Conservation (phyloP, 2,888 invertebrate genomes). For the Chrysotoxum bicinctum region DNA sequence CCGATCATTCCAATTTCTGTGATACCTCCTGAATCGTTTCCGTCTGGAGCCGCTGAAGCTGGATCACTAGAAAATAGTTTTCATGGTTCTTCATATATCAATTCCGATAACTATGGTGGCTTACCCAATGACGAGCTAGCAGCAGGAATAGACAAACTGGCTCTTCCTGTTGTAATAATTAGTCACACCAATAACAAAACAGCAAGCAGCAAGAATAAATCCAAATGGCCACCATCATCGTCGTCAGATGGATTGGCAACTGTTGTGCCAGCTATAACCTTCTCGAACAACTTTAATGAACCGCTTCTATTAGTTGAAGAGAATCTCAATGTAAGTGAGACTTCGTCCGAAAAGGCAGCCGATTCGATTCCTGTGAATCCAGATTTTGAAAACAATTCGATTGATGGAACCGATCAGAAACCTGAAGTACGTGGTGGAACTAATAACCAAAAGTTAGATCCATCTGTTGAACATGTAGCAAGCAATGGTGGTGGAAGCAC, state of each 20-base stretch:
- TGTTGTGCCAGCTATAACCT: constrained; percentile 38
- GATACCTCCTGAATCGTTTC: constrained; percentile 44
- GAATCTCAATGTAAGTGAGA: constrained; percentile 71
- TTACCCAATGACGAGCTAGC: constrained; percentile 75
- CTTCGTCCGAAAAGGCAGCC: constrained; percentile 78
- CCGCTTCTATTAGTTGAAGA: constrained; percentile 14
- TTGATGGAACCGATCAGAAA: constrained; percentile 77
- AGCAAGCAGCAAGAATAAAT: constrained; percentile 77
- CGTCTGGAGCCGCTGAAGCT: constrained; percentile 30
- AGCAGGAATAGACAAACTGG: constrained; percentile 77
- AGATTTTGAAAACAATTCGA: constrained; percentile 81
- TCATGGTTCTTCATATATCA: constrained; percentile 10
- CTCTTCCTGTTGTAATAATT: constrained; percentile 74
- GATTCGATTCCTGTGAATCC: constrained; percentile 77
- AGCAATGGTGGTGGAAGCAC: constrained; percentile 39
- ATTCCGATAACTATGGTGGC: constrained; percentile 18
- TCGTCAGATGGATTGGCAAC: constrained; percentile 74
- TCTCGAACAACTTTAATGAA: constrained; percentile 48
- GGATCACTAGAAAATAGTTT: constrained; percentile 17
- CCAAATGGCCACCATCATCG: constrained; percentile 76
- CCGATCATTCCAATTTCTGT: constrained; percentile 53
- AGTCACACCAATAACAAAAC: constrained; percentile 76
- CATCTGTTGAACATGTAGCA: constrained; percentile 10
- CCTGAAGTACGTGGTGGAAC: constrained; percentile 2
- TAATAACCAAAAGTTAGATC: constrained; percentile 14